Evolutionary conservation across 2,888 invertebrate genomes (phyloP).

Genomic region (Ditula angustiorana): DNA sequence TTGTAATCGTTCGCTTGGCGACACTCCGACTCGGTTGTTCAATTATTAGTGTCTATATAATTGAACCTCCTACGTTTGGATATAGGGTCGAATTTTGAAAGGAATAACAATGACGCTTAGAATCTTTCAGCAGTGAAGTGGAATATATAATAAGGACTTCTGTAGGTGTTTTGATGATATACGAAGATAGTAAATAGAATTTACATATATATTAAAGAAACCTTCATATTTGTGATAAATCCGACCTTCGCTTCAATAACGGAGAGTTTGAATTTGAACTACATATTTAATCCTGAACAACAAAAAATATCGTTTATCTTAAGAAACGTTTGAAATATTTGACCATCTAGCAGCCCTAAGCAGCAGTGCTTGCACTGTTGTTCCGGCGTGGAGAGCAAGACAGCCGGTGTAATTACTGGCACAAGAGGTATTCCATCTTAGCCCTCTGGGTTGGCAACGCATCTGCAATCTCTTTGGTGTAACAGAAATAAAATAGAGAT

Average conservation of each 20-base stretch:
- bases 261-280: no score
- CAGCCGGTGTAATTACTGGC: no score
- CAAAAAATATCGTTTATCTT: no score
- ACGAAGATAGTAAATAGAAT: not conserved
- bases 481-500: no score
- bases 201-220: constrained; percentile 4
- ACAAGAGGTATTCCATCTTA: no score
- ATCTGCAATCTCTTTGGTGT: no score
- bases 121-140: not conserved
- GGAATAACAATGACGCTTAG: not conserved
- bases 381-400: no score
- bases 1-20: not conserved
- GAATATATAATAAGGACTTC: not conserved
- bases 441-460: no score
- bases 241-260: not conserved
- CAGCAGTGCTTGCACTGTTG: no score
- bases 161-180: not conserved
- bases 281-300: no score
- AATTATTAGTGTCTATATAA: not conserved
- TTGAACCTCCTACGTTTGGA: not conserved
- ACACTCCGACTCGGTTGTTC: not conserved
- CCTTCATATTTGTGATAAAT: not conserved
- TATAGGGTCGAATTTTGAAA: not conserved
- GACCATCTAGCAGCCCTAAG: no score
- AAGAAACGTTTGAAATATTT: no score